Conservation (phyloP, 2,113 vertebrate genomes). For the Dasyornis broadbenti region DNA sequence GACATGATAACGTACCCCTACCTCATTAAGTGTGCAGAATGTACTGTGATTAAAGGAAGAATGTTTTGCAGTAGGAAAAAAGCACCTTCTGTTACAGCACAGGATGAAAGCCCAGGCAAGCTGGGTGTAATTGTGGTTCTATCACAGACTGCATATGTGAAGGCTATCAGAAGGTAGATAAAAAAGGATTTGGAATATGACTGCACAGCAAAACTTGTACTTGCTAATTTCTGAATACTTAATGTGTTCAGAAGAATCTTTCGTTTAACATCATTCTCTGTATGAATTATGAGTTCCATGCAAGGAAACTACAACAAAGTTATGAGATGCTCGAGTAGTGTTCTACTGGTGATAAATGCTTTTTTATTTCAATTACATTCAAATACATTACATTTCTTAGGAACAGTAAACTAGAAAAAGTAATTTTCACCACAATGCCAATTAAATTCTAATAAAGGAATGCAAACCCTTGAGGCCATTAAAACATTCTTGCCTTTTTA, state of each 20-base stretch:
- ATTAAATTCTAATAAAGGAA: background rate
- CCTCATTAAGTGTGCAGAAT: conserved; percentile 41
- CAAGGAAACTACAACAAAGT: background rate
- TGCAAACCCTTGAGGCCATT: background rate
- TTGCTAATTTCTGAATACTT: conserved; percentile 21
- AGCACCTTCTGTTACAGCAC: conserved; percentile 30
- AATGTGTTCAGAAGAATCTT: background rate
- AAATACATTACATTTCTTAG: background rate
- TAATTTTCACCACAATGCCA: background rate
- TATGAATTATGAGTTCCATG: background rate
- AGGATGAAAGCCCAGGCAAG: conserved; percentile 37
- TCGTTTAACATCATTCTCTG: background rate
- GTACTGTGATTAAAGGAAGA: conserved; percentile 47
- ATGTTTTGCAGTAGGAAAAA: conserved; percentile 41
- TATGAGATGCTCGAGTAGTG: background rate
- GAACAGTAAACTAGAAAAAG: background rate
- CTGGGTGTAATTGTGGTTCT: background rate
- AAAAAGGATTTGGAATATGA: background rate
- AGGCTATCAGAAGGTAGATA: conserved; percentile 9
- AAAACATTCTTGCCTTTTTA: background rate
- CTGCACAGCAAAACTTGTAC: background rate
- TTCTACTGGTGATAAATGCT: background rate
- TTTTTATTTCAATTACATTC: background rate
- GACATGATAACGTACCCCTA: conserved; percentile 14
- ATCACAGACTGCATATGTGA: background rate